Conservation (phyloP, 1,140 invertebrate species). For the Penaeus indicus region DNA sequence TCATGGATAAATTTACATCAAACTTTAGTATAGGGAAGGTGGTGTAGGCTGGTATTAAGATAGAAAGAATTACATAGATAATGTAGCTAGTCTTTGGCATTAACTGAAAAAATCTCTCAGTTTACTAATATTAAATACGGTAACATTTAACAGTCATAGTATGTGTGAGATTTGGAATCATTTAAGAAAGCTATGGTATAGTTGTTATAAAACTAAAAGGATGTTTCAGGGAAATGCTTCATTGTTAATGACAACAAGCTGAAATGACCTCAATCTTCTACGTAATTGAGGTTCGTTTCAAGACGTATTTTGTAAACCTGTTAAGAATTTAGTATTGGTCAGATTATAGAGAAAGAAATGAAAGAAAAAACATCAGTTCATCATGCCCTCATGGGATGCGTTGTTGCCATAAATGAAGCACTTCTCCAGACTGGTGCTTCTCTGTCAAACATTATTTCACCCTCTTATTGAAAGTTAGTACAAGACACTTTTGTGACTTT, state of each 20-base stretch:
- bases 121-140: constrained; percentile 55
- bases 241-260: not conserved
- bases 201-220: not conserved
- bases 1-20: constrained; percentile 40
- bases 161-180: constrained; percentile 44
- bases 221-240: constrained; percentile 45
- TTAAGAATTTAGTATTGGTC: too few species aligned
- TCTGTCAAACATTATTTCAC: constrained; percentile 12
- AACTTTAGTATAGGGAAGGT: constrained; percentile 58
- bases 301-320: not conserved
- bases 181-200: constrained; percentile 33
- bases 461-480: constrained; percentile 49
- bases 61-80: constrained; percentile 39
- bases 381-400: too few species aligned
- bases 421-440: constrained; percentile 46
- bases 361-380: not conserved
- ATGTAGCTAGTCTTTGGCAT: constrained; percentile 63
- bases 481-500: constrained; percentile 44
- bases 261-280: not conserved
- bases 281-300: not conserved
- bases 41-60: constrained; percentile 53
- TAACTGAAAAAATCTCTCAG: constrained; percentile 50
- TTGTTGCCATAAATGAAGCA: constrained; percentile 10
- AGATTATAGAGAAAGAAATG: not conserved
- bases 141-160: constrained; percentile 40